Base-by-base conservation (phyloP, 2,113 vertebrate species). In the Terrapene triunguis region DNA sequence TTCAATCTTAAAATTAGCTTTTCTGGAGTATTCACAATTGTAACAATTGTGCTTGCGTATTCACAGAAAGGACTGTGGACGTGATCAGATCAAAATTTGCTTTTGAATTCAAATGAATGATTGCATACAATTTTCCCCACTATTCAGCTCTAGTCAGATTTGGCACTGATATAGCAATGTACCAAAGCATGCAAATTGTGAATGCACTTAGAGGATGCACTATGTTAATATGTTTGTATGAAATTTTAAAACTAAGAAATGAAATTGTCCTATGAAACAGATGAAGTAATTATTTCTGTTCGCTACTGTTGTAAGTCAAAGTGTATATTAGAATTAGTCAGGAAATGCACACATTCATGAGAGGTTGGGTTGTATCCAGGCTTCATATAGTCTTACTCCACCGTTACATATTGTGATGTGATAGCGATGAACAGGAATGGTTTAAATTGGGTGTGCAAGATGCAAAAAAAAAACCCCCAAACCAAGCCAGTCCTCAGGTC, bases 231-330 rank as follows among this genome's bases (percentile, higher is more conserved):
- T 47, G 10, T 50, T 94, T 50, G 72, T 3, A 22, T 2, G 8
- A 27, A 81, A 62, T 82, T 89, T 91, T 51, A 44, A 82, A 90
- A 82, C 17, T 89, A 85, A 90, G 48, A 85, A 95, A 91, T 91
- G 5, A 3, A 87, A 12, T 32, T 51, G n/a, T 10, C 3, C 76
- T 17, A 65, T 44, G 2, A 69, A 74, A 92, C 24, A 44, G 1
- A 14, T 82, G 44, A 83, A 19, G 11, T 84, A 47, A 83, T 57
- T 90, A n/a, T 92, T 92, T 93, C 8, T 92, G 3, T 55, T 91
- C 4, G 17, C 12, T 54, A 42, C 38, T 76, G 21, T 84, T 3
- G 92, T 93, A 94, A 92, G 65, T 69, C 42, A 87, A 89, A 89
- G 9, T 51, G 14, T 87, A 5, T 32, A 80, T 86, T 57, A 80